A percentile compares a stretch with the other conserved stretches of the same genome.
phyloP scores from a whole-genome alignment of 2,113 vertebrate genomes.

The Poecile atricapillus region DNA sequence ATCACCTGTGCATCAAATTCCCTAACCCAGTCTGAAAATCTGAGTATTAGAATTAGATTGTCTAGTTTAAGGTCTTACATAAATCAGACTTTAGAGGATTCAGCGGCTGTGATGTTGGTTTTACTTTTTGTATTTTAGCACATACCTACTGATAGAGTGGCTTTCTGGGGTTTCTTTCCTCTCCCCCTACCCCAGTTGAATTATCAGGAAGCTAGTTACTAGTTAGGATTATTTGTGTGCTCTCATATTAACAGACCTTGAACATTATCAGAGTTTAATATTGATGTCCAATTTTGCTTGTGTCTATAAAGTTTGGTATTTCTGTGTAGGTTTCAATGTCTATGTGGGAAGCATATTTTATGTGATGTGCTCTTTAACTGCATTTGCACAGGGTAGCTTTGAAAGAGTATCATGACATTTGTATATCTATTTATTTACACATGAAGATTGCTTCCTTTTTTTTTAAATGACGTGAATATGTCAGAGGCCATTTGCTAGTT shows the following conservation, averaged over 20 bases:
- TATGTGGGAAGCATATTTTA: background rate
- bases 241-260: background rate
- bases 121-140: background rate
- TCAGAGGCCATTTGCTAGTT: background rate
- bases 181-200: fast-evolving
- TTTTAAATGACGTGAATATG: background rate
- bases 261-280: background rate
- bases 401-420: background rate
- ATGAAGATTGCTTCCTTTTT: background rate
- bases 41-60: background rate
- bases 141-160: background rate
- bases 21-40: background rate
- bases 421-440: background rate
- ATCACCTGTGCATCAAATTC: background rate
- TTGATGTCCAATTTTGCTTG: background rate
- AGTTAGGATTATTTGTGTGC: background rate
- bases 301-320: background rate
- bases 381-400: background rate
- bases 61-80: background rate
- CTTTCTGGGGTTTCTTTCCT: background rate
- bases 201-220: background rate
- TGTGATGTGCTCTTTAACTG: background rate
- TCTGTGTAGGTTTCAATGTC: background rate
- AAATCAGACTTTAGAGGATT: background rate
- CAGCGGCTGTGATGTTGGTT: background rate